Evolutionary conservation across 64 coral and sea anemone genomes (phyloP).

Genomic region (Porites lutea): DNA sequence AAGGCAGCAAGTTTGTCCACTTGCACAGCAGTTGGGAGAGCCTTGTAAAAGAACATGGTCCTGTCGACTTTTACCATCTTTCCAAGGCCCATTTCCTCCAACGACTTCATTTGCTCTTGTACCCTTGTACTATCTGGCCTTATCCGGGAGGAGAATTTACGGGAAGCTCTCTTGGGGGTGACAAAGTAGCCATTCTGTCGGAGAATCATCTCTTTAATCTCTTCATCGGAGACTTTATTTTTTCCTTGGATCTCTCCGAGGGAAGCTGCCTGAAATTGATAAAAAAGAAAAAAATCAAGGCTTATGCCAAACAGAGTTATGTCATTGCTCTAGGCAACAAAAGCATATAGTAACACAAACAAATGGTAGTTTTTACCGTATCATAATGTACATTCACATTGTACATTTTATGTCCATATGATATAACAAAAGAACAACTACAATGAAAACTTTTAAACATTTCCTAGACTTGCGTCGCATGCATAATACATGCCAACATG

Average conservation of each 20-base stretch:
- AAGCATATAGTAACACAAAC: no score
- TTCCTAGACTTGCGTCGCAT: no score
- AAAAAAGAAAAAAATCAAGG: not conserved
- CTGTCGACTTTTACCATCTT: not conserved
- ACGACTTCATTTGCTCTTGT: not conserved
- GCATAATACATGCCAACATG: no score
- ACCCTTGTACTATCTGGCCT: not conserved
- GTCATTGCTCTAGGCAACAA: no score
- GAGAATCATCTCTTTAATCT: not conserved
- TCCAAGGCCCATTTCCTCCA: constrained; percentile 23
- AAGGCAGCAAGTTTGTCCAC: not conserved
- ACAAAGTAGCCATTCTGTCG: not conserved
- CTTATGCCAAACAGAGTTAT: not conserved
- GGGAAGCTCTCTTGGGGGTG: not conserved
- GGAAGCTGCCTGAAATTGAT: not conserved
- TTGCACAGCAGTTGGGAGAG: not conserved
- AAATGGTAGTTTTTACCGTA: no score
- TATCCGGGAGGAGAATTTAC: not conserved
- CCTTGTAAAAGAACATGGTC: not conserved
- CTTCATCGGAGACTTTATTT: not conserved
- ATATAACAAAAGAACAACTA: no score
- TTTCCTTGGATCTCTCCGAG: not conserved
- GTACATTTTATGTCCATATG: no score
- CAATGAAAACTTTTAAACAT: no score
- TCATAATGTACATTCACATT: no score